Base-by-base conservation (phyloP, 1,140 invertebrate species). In the Conus betulinus region DNA sequence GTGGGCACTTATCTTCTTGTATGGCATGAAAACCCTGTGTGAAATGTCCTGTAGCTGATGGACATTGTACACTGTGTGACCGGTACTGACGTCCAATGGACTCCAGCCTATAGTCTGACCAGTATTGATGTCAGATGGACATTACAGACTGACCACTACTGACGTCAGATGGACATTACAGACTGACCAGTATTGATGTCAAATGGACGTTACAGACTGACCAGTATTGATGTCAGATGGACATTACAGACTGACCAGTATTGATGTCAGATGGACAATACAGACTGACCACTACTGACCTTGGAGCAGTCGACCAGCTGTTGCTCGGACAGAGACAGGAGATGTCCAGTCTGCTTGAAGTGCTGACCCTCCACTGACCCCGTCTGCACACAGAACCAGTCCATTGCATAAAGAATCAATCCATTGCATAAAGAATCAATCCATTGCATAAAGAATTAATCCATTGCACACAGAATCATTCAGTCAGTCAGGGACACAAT, bases 281-380 rank as follows among this genome's bases (percentile, higher is more conserved):
- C 15, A 8, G 8, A 60, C 67, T 20, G 67, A 23, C 13, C 67
- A 71, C 67, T n/a, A 71, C 67, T n/a, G 15, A 71, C 67, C 67
- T 20, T 0, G 79, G 79, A 39, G 39, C 79, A 81, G 79, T 81
- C 79, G 27, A 81, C 79, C 79, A 81, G 96, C 95, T 99, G 99
- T 96, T 99, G 99, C 96, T 99, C 99, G 91, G 98, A 99, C 0
- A 99, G 96, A 3, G 98, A 98, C 5, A 99, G 96, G n/a, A 99
- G 96, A 89, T 97, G 96, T 78, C 97, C 97, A 53, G 96, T 97
- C 94, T 97, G 97, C 88, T 98, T 97, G 95, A 97, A 99, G 95
- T 99, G 97, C 95, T 99, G 99, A 51, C 98, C 99, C 96, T 99
- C 99, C 51, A 99, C 95, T 2, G 99, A 96, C 57, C 99, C 99